phyloP scores from a whole-genome alignment of 2,797 vertebrate genomes.

The Myiothlypis chrysogaster region DNA sequence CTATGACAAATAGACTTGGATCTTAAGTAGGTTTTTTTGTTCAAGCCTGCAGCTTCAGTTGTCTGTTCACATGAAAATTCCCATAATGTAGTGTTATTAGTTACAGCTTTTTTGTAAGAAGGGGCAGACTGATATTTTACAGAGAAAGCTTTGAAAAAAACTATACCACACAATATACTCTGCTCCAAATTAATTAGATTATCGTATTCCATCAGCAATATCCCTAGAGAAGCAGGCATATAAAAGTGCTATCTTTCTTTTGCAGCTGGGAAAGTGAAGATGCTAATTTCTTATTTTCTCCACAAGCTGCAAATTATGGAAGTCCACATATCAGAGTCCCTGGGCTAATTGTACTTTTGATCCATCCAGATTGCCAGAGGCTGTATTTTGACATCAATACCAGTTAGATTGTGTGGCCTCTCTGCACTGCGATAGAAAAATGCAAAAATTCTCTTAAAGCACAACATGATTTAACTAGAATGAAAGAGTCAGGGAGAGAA shows the following conservation, averaged over 20 bases:
- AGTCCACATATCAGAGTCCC: neutral
- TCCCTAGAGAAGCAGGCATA: neutral
- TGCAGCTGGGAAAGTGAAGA: neutral
- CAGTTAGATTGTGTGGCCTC: neutral
- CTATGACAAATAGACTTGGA: neutral
- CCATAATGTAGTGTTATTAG: neutral
- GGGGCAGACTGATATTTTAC: neutral
- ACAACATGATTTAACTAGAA: neutral
- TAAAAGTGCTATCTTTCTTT: neutral
- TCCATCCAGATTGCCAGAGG: neutral
- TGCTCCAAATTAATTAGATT: conserved; percentile 4
- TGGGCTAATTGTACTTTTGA: conserved; percentile 20
- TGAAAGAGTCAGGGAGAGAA: neutral
- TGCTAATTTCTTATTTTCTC: neutral
- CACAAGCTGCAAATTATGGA: neutral
- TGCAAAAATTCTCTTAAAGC: neutral
- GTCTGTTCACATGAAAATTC: neutral
- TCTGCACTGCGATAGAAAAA: neutral
- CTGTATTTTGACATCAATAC: neutral
- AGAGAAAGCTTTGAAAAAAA: neutral
- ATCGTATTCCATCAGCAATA: neutral
- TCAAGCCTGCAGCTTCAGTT: neutral
- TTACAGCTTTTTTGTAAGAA: neutral
- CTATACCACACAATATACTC: neutral
- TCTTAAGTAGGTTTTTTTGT: neutral